phyloP scores from a whole-genome alignment of 2,113 vertebrate species.

The Martes martes region DNA sequence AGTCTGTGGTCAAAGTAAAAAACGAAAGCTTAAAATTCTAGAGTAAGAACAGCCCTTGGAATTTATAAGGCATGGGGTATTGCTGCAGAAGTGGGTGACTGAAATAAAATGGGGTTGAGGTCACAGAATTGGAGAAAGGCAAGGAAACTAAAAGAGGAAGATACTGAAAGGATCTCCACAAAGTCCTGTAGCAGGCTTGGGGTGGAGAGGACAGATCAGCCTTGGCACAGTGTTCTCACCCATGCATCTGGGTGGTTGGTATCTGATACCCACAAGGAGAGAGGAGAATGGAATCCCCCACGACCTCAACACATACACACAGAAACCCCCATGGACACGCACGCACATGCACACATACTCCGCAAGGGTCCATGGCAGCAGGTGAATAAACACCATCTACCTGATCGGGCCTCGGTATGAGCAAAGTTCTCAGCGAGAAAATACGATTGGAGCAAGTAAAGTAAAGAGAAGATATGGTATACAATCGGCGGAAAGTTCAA shows the following conservation, averaged over 20 bases:
- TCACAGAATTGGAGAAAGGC: background rate
- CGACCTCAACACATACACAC: fast-evolving
- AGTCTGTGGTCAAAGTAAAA: background rate
- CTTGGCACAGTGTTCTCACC: too few relatives aligned
- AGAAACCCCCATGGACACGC: background rate
- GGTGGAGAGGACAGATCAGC: fast-evolving
- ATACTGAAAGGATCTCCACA: background rate
- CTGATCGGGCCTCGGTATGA: background rate
- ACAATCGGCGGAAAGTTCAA: background rate
- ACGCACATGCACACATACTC: background rate
- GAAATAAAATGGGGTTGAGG: background rate
- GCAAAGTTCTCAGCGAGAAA: background rate
- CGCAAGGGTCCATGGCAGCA: background rate
- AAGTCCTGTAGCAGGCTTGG: background rate
- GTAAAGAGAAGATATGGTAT: background rate
- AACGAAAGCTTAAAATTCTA: background rate
- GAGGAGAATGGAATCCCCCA: background rate
- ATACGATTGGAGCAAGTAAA: background rate
- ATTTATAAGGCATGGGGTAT: background rate
- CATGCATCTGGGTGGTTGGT: background rate
- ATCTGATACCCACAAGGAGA: fast-evolving
- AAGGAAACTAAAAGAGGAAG: background rate
- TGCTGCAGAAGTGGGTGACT: background rate
- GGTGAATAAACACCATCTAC: background rate
- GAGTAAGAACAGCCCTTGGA: background rate